A percentile compares a stretch with the other conserved stretches of the same genome.
phyloP scores from a whole-genome alignment of 2,797 vertebrate species.

The Champsocephalus esox region DNA sequence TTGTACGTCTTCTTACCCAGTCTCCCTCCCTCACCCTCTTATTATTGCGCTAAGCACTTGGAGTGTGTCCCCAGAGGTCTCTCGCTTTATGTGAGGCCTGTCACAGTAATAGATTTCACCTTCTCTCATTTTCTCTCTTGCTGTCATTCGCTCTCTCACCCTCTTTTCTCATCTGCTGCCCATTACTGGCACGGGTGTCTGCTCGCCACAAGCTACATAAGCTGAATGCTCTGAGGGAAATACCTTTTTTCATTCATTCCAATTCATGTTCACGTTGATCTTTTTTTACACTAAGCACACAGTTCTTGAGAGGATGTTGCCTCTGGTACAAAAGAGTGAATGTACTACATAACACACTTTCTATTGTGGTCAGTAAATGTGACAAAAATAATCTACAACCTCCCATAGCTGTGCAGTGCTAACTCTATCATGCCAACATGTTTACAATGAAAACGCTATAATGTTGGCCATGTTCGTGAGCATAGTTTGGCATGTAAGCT shows the following conservation, averaged over 20 bases:
- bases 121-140: slow-evolving; percentile 58
- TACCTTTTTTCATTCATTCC: slow-evolving; percentile 12
- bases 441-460: not conserved
- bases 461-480: not conserved
- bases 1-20: slow-evolving; percentile 7
- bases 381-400: not conserved
- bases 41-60: slow-evolving; percentile 46
- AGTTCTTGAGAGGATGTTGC: slow-evolving; percentile 15
- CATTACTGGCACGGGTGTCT: slow-evolving; percentile 38
- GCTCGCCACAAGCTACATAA: slow-evolving; percentile 41
- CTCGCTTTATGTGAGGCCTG: slow-evolving; percentile 62
- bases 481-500: too few relatives aligned
- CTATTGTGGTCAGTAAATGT: not conserved
- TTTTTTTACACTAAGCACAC: slow-evolving; percentile 8
- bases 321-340: not conserved
- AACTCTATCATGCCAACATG: too few relatives aligned
- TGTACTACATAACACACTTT: not conserved
- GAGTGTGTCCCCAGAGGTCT: slow-evolving; percentile 59
- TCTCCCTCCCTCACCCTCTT: slow-evolving; percentile 15
- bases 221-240: slow-evolving; percentile 15
- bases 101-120: slow-evolving; percentile 78
- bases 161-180: slow-evolving; percentile 59
- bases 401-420: not conserved
- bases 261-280: not conserved
- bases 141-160: slow-evolving; percentile 46